These are phyloP conservation scores for Muscina levida DNA, from an alignment of 2,888 invertebrate genomes.

Conservation along the genomic window DNA sequence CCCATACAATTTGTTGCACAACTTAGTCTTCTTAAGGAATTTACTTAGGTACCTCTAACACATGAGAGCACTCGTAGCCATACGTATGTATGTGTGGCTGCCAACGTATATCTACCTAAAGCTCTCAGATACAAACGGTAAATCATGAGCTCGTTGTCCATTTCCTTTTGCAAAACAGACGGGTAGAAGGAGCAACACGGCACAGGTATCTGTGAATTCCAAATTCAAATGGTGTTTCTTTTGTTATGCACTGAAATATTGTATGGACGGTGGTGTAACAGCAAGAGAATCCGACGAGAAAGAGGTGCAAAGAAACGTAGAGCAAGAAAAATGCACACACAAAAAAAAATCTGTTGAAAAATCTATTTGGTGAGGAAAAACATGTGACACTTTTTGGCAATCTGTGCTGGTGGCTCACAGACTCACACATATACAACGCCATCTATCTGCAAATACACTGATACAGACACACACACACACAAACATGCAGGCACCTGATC, in stretches of 20 bases:
- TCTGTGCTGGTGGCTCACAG: conserved; percentile 46
- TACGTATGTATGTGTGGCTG: no score
- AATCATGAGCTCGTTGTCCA: conserved; percentile 59
- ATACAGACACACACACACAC: conserved; percentile 21
- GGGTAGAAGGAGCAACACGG: background rate
- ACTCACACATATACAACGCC: conserved; percentile 30
- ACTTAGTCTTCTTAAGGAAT: background rate
- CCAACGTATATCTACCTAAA: conserved; percentile 33
- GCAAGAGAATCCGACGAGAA: background rate
- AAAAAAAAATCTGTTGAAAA: conserved; percentile 32
- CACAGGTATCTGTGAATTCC: conserved; percentile 49
- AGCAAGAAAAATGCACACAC: background rate
- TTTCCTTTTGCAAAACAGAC: conserved; percentile 23
- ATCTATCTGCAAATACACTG: conserved; percentile 49
- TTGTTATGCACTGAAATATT: conserved; percentile 29
- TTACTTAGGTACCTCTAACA: no score
- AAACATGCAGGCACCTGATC: conserved; percentile 19
- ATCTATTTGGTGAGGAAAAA: conserved; percentile 39
- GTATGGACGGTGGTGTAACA: background rate
- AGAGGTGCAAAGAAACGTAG: background rate
- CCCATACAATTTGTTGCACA: conserved; percentile 16
- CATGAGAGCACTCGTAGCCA: no score
- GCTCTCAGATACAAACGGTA: conserved; percentile 55
- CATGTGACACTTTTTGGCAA: conserved; percentile 45
- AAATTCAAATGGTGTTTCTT: conserved; percentile 44